Conservation (phyloP, 2,797 vertebrate genomes). For the Rhadinocentrus ornatus region DNA sequence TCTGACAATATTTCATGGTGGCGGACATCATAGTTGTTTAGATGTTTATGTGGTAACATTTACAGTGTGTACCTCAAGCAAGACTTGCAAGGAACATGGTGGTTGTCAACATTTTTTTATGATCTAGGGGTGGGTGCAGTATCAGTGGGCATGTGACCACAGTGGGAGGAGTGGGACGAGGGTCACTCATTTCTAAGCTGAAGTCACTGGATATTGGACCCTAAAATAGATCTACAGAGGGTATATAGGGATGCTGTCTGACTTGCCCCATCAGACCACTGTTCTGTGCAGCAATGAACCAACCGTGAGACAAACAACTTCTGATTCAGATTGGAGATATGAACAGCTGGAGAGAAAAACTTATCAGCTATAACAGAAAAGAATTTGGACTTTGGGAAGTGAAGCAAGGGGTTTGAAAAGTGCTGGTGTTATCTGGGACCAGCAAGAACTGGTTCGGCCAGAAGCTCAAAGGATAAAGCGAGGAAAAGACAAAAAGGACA, state of each 20-base stretch:
- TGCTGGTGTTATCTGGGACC: not conserved
- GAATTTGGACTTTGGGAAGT: constrained; percentile 19
- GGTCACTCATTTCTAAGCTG: constrained; percentile 72
- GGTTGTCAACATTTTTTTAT: constrained; percentile 73
- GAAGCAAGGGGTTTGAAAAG: constrained; percentile 37
- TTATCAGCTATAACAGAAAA: constrained; percentile 17
- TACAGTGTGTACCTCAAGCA: constrained; percentile 1
- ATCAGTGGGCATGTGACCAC: constrained; percentile 67
- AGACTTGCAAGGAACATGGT: constrained; percentile 43
- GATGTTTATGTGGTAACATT: constrained; percentile 29
- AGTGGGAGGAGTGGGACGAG: constrained; percentile 55
- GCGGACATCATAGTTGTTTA: constrained; percentile 30
- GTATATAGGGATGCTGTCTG: constrained; percentile 77
- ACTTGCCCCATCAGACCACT: constrained; percentile 45
- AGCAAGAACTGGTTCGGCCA: constrained; percentile 21
- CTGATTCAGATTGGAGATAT: constrained; percentile 17
- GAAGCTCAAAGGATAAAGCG: constrained; percentile 53
- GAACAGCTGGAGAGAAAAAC: constrained; percentile 12
- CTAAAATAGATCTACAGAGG: constrained; percentile 88
- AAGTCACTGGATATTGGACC: constrained; percentile 85
- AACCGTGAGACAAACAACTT: constrained; percentile 1
- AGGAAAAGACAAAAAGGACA: constrained; percentile 42
- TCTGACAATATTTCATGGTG: constrained; percentile 8
- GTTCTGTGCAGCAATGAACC: constrained; percentile 36
- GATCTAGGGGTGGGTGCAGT: constrained; percentile 37